Evolutionary conservation across 1,140 invertebrate genomes (phyloP).

Genomic region (Ceratina japonica): DNA sequence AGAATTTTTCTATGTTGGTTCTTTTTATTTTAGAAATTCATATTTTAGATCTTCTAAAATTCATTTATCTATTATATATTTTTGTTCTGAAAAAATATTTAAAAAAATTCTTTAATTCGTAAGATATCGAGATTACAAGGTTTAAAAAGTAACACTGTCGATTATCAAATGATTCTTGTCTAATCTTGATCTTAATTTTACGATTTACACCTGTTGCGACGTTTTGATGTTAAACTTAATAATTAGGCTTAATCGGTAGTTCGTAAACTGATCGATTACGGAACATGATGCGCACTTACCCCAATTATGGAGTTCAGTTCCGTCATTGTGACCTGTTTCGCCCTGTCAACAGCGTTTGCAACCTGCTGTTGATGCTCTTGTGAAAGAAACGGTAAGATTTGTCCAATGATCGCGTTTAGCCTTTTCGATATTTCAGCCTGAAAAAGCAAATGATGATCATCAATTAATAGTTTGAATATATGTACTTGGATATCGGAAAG

Average conservation of each 20-base stretch:
- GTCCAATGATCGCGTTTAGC: conserved; percentile 93
- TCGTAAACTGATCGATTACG: conserved; percentile 11
- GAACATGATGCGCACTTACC: conserved; percentile 82
- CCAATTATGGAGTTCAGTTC: conserved; percentile 94
- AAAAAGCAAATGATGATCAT: not conserved
- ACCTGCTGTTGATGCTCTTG: conserved; percentile 98
- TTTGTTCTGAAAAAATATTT: not conserved
- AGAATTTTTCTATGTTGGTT: too few relatives aligned
- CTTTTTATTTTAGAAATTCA: too few relatives aligned
- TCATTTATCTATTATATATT: not conserved
- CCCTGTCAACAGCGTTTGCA: conserved; percentile 93
- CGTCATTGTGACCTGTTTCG: conserved; percentile 97
- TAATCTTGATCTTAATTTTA: too few relatives aligned
- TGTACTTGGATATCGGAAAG: not conserved
- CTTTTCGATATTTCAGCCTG: conserved; percentile 97
- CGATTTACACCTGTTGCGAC: conserved; percentile 4
- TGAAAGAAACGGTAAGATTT: conserved; percentile 94
- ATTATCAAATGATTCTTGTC: not conserved
- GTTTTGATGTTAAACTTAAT: not conserved
- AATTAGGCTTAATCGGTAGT: not conserved
- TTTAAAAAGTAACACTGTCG: too few relatives aligned
- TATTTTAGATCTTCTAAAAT: too few relatives aligned
- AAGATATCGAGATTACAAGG: too few relatives aligned
- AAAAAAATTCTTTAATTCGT: too few relatives aligned
- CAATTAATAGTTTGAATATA: too few relatives aligned